Conservation (phyloP, 2,888 invertebrate genomes). For the Papilio demoleus region DNA sequence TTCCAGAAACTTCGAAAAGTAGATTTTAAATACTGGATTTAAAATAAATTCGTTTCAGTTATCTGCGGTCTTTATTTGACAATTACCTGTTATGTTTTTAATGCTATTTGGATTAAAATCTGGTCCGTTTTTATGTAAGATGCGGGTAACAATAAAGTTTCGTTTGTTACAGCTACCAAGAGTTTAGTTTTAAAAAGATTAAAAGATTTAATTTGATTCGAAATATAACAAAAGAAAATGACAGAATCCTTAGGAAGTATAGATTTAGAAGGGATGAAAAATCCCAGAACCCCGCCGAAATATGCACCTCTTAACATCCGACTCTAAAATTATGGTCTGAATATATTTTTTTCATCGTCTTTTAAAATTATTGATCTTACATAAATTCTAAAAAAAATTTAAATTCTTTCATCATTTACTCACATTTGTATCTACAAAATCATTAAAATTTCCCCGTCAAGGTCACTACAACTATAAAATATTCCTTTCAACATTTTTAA, state of each 20-base stretch:
- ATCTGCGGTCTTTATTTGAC: constrained; percentile 28
- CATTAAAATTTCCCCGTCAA: not conserved
- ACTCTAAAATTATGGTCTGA: too few species aligned
- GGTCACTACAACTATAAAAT: not conserved
- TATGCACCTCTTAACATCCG: too few species aligned
- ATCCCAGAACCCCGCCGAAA: not conserved
- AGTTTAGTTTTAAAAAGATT: constrained; percentile 10
- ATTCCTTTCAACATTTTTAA: not conserved
- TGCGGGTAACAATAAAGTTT: constrained; percentile 35
- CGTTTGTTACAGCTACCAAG: constrained; percentile 9
- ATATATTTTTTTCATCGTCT: too few species aligned
- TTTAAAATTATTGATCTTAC: too few species aligned
- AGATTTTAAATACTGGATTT: constrained; percentile 32
- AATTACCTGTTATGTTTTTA: not conserved
- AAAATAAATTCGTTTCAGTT: constrained; percentile 15
- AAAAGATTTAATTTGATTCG: constrained; percentile 2
- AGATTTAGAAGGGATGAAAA: not conserved
- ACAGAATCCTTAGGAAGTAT: not conserved
- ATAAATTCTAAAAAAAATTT: too few species aligned
- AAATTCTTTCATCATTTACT: too few species aligned
- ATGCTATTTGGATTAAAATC: constrained; percentile 15
- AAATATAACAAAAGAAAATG: not conserved
- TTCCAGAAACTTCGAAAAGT: constrained; percentile 19
- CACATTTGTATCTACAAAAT: not conserved
- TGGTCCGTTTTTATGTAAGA: constrained; percentile 28